Percentiles rank a stretch among this genome's conserved stretches.
Evolutionary conservation across 1,140 invertebrate species (phyloP).

Genomic region (Drosophila nebulosa): DNA sequence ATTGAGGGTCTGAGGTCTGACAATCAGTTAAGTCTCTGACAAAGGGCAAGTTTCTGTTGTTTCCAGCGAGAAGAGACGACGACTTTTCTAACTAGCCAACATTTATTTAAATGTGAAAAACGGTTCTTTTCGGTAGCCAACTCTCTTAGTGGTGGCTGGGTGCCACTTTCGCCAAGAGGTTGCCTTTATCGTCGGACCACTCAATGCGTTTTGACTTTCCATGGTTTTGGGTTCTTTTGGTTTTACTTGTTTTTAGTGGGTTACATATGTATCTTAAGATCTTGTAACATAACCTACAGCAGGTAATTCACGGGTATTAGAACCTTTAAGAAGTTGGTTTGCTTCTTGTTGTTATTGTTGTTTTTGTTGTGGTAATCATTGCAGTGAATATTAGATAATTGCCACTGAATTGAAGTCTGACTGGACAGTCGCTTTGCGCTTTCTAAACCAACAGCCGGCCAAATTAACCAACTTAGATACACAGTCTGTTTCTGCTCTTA

Average conservation of each 20-base stretch:
- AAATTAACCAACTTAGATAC: constrained; percentile 29
- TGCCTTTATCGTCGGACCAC: constrained; percentile 2
- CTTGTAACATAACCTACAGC: constrained; percentile 1
- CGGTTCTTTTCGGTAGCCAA: constrained; percentile 46
- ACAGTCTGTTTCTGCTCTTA: constrained; percentile 49
- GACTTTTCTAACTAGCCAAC: constrained; percentile 37
- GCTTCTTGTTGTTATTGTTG: constrained; percentile 6
- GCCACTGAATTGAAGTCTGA: constrained; percentile 1
- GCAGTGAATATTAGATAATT: constrained; percentile 46
- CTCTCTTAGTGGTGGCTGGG: background rate
- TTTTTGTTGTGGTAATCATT: constrained; percentile 14
- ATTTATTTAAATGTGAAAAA: constrained; percentile 51
- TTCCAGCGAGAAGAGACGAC: background rate
- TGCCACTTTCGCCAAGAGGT: constrained; percentile 38
- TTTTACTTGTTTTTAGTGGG: background rate
- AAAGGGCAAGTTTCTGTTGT: background rate
- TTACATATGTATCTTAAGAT: too few relatives aligned
- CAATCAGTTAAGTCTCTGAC: background rate
- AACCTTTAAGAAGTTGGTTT: constrained; percentile 11
- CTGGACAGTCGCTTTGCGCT: constrained; percentile 36
- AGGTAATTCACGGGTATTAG: background rate
- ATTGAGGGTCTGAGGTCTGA: background rate
- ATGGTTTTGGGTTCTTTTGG: background rate
- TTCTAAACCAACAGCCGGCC: constrained; percentile 35
- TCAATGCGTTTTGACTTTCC: constrained; percentile 21